Conservation (phyloP, 2,113 vertebrate genomes). For the Odontophorus gujanensis region DNA sequence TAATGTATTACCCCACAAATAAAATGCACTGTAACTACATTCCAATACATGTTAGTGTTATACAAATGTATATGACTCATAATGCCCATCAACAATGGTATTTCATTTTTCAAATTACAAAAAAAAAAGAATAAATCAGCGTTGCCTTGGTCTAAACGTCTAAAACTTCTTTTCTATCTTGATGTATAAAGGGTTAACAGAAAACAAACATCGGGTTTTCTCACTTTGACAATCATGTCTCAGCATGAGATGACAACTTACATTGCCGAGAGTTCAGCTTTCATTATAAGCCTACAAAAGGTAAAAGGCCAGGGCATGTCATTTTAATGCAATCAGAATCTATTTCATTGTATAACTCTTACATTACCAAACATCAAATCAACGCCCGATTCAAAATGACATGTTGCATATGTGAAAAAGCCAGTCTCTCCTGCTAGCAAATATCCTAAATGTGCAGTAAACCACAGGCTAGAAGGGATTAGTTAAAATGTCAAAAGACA, state of each 20-base stretch:
- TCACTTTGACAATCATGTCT: conserved; percentile 18
- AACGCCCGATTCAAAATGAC: conserved; percentile 88
- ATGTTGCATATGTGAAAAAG: conserved; percentile 98
- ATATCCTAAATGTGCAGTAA: conserved; percentile 88
- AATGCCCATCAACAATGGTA: not conserved
- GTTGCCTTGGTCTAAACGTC: not conserved
- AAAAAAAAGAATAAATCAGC: not conserved
- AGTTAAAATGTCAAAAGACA: conserved; percentile 97
- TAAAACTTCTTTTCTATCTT: not conserved
- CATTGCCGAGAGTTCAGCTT: conserved; percentile 73
- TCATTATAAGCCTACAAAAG: conserved; percentile 73
- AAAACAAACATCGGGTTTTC: not conserved
- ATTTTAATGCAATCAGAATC: conserved; percentile 86
- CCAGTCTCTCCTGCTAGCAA: conserved; percentile 93
- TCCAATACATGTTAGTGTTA: not conserved
- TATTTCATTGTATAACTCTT: conserved; percentile 82
- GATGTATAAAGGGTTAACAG: not conserved
- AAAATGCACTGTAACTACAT: not conserved
- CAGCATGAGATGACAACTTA: conserved; percentile 6
- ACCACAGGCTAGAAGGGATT: conserved; percentile 91
- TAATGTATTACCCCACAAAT: not conserved
- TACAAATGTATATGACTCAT: not conserved
- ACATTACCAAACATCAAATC: conserved; percentile 77
- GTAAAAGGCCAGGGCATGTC: conserved; percentile 82
- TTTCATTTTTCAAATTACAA: not conserved